These are phyloP conservation scores for Bellardia bayeri DNA, from an alignment of 2,888 invertebrate species.

Conservation along the genomic window DNA sequence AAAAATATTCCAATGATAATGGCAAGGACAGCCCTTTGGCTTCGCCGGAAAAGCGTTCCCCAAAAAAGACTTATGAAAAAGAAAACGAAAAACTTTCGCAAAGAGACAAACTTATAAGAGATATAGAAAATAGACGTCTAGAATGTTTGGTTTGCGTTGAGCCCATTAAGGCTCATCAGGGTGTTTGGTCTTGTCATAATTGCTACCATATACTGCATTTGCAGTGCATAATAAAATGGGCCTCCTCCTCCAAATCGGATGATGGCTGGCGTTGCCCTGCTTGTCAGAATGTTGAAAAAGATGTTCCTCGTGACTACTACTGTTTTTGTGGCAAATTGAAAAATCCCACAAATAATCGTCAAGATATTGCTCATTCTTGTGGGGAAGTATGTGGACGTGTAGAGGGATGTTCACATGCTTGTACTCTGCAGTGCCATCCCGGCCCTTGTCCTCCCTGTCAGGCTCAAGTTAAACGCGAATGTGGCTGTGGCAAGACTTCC, in stretches of 20 bases:
- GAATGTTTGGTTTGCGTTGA: constrained; percentile 99
- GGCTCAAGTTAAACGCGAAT: constrained; percentile 89
- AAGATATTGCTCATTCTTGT: constrained; percentile 95
- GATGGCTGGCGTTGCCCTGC: constrained; percentile 98
- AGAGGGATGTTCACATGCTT: constrained; percentile 87
- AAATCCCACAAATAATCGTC: constrained; percentile 90
- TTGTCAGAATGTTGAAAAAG: constrained; percentile 92
- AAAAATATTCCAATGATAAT: constrained; percentile 79
- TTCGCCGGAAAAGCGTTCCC: constrained; percentile 81
- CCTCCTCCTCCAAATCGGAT: constrained; percentile 91
- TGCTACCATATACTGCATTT: constrained; percentile 97
- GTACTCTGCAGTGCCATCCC: constrained; percentile 94
- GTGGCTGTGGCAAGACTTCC: constrained; percentile 91
- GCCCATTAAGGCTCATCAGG: constrained; percentile 90
- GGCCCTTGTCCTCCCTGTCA: constrained; percentile 97
- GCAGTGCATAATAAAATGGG: constrained; percentile 96
- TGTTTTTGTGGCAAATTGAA: constrained; percentile 95
- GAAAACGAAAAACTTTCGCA: constrained; percentile 87
- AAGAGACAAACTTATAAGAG: constrained; percentile 92
- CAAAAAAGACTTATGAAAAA: constrained; percentile 75
- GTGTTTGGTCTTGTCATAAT: constrained; percentile 95
- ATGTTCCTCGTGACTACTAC: constrained; percentile 91
- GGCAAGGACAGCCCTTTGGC: constrained; percentile 81
- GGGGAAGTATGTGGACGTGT: constrained; percentile 91
- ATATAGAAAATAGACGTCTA: constrained; percentile 91